These are phyloP conservation scores for Ophraella communa DNA, from an alignment of 2,888 invertebrate genomes.

Conservation along the genomic window DNA sequence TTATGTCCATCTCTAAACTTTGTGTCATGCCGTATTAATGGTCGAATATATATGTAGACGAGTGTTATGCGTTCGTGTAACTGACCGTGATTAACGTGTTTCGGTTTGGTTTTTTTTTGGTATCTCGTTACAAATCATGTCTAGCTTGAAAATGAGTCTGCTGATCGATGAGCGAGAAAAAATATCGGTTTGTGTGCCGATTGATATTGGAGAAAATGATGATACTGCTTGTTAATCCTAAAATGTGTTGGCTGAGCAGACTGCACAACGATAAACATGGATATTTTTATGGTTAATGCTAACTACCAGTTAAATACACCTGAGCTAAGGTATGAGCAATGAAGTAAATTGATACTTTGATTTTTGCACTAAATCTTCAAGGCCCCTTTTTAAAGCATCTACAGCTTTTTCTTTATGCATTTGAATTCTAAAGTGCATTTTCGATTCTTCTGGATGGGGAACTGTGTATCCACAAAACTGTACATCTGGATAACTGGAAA, in stretches of 20 bases:
- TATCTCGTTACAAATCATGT: constrained; percentile 18
- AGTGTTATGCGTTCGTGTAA: constrained; percentile 21
- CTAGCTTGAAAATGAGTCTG: constrained; percentile 9
- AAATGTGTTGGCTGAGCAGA: too few relatives aligned
- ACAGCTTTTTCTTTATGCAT: constrained; percentile 74
- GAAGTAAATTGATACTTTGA: too few relatives aligned
- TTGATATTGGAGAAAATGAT: neutral
- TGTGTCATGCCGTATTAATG: constrained; percentile 25
- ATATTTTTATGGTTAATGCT: too few relatives aligned
- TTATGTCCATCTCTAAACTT: constrained; percentile 17
- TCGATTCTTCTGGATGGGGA: constrained; percentile 92
- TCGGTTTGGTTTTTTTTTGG: constrained; percentile 10
- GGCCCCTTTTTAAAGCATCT: constrained; percentile 78
- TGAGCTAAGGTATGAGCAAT: too few relatives aligned
- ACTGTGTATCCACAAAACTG: constrained; percentile 94
- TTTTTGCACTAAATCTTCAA: constrained; percentile 79
- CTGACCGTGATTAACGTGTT: constrained; percentile 27
- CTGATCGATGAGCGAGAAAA: constrained; percentile 16
- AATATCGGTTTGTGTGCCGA: neutral
- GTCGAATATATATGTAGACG: constrained; percentile 20
- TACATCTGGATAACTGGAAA: constrained; percentile 86
- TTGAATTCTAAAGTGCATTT: constrained; percentile 92
- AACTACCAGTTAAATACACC: too few relatives aligned
- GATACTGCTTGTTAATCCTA: neutral
- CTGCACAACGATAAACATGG: neutral